Conservation (phyloP, 2,113 vertebrate species). For the Corythoichthys intestinalis region DNA sequence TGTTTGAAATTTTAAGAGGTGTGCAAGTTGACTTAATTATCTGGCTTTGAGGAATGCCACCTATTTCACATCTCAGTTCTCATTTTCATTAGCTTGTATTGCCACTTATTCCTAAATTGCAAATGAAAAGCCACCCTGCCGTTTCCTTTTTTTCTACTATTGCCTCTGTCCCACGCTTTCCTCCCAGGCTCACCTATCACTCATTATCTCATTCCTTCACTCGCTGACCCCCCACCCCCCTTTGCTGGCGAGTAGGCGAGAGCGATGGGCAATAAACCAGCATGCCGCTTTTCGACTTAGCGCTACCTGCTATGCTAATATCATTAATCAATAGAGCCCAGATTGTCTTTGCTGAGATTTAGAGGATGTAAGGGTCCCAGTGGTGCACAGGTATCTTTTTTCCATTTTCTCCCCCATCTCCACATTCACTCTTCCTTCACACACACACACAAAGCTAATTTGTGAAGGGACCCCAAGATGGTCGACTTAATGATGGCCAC, state of each 20-base stretch:
- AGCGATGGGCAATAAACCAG: constrained; percentile 78
- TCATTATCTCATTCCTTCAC: constrained; percentile 57
- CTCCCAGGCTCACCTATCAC: constrained; percentile 47
- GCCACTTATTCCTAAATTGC: constrained; percentile 58
- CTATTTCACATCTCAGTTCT: constrained; percentile 35
- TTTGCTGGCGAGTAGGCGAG: constrained; percentile 65
- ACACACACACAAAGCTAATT: constrained; percentile 85
- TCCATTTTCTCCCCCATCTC: constrained; percentile 43
- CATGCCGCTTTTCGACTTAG: constrained; percentile 71
- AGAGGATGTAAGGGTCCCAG: constrained; percentile 90
- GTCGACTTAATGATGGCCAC: constrained; percentile 99
- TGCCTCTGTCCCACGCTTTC: constrained; percentile 28
- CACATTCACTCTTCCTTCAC: constrained; percentile 25
- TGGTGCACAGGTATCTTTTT: constrained; percentile 77
- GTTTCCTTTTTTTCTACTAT: constrained; percentile 44
- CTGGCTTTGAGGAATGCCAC: constrained; percentile 32
- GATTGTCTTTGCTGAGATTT: constrained; percentile 86
- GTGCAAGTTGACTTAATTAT: constrained; percentile 36
- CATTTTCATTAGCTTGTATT: constrained; percentile 51
- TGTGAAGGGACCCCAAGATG: constrained; percentile 93
- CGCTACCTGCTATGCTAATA: constrained; percentile 97
- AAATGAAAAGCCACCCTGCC: constrained; percentile 68
- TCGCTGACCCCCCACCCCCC: constrained; percentile 30
- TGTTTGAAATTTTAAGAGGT: constrained; percentile 21
- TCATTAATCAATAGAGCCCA: constrained; percentile 99